Base-by-base conservation (phyloP, 2,888 invertebrate species). In the Dryobota labecula region DNA sequence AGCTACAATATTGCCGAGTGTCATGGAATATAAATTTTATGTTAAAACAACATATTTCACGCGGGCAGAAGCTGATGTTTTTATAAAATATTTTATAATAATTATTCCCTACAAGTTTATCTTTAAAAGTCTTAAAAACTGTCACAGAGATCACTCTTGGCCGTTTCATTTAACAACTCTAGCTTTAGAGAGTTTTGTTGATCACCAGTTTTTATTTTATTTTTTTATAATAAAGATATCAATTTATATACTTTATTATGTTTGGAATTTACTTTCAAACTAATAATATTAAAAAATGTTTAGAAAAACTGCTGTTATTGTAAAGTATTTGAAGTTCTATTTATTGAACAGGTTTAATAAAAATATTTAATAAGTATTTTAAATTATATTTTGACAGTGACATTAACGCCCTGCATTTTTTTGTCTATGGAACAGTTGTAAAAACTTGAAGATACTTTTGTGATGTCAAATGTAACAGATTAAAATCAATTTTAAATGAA, bases 151-250 rank as follows among this genome's bases (percentile, higher is more conserved):
- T 69, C 60, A 33, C 53, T 60, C 61, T 70, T 75, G 51, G n/a
- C 63, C 33, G 45, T 41, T 58, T 43, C 11, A n/a, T n/a, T 41
- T 56, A 45, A 27, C 1, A 6, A 33, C 27, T 47, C 13, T 27
- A 33, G 20, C 15, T 20, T 11, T 73, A 70, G 73, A 82, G 75
- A 77, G 82, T 76, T 67, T 54, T 27, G 20, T 63, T 65, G 74
- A 56, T 51, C 70, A 54, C 73, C 66, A 30, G 62, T 76, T 77
- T 76, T 73, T 73, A 33, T 33, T 57, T 36, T 58, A 67, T 77
- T 76, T 73, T 73, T 38, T 33, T 57, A 41, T 58, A 67, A 70
- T 70, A 68, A 68, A 73, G 71, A 36, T 38, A 68, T 76, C 43
- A 71, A 54, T 9, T n/a, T 24, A 54, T 9, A 20, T 24, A 47